phyloP scores from a whole-genome alignment of 2,888 invertebrate genomes.

The Melanostoma mellinum region DNA sequence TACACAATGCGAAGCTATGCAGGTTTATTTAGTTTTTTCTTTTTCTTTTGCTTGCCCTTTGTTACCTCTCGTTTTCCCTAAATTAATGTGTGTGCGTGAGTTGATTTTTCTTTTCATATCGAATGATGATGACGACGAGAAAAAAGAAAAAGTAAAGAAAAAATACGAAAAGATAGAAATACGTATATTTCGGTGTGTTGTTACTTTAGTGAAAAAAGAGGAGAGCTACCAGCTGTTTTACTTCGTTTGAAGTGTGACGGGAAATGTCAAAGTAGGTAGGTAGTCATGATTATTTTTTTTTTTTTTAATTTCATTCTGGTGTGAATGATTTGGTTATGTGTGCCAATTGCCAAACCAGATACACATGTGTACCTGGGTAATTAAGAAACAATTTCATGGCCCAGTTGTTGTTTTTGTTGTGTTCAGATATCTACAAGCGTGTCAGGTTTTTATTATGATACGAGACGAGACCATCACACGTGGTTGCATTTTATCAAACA shows the following conservation, averaged over 20 bases:
- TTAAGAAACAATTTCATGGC: constrained; percentile 19
- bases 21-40: constrained; percentile 53
- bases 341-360: constrained; percentile 15
- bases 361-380: neutral
- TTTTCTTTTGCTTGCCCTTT: constrained; percentile 8
- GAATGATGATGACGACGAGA: constrained; percentile 3
- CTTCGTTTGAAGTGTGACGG: constrained; percentile 33
- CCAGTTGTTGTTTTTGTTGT: constrained; percentile 14
- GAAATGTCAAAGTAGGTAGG: constrained; percentile 57
- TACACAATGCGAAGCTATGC: constrained; percentile 52
- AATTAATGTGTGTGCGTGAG: constrained; percentile 9
- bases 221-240: constrained; percentile 57
- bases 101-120: constrained; percentile 20
- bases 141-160: constrained; percentile 10
- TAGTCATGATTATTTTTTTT: constrained; percentile 49
- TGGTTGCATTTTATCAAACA: too few relatives aligned
- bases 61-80: constrained; percentile 16
- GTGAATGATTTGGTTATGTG: constrained; percentile 34
- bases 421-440: constrained; percentile 34
- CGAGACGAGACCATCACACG: too few relatives aligned
- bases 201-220: constrained; percentile 25
- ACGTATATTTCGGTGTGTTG: constrained; percentile 17
- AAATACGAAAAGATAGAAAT: constrained; percentile 41
- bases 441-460: neutral
- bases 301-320: constrained; percentile 1